Conservation (phyloP, 2,113 vertebrate species). For the Sisor rabdophorus region DNA sequence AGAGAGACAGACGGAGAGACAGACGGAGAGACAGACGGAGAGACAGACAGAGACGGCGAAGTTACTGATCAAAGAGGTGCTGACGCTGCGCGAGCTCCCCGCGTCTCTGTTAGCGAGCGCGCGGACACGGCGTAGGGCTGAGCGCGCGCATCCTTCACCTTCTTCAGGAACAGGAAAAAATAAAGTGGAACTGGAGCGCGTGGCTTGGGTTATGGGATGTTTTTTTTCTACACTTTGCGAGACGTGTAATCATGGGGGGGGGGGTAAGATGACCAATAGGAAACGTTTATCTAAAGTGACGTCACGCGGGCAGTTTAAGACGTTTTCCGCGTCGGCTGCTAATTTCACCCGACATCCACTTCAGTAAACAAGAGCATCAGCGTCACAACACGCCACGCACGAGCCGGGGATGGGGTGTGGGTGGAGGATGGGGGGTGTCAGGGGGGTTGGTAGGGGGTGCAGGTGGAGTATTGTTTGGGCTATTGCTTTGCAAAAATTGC, state of each 20-base stretch:
- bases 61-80: not conserved
- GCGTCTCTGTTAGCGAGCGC: slow-evolving; percentile 24
- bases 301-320: slow-evolving; percentile 84
- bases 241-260: slow-evolving; percentile 73
- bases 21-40: no score
- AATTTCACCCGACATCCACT: slow-evolving; percentile 89
- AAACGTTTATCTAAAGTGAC: slow-evolving; percentile 87
- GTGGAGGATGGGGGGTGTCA: no score
- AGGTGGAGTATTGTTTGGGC: no score
- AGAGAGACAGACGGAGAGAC: no score
- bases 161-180: not conserved
- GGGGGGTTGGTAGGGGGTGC: no score
- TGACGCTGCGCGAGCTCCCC: slow-evolving; percentile 18
- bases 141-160: slow-evolving; percentile 62
- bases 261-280: slow-evolving; percentile 89
- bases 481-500: no score
- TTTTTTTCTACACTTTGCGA: slow-evolving; percentile 75
- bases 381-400: no score
- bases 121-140: slow-evolving; percentile 63
- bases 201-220: not conserved
- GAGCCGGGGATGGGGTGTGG: no score
- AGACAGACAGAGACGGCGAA: not conserved
- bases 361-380: slow-evolving; percentile 78
- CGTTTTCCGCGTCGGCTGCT: slow-evolving; percentile 84
- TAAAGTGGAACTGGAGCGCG: slow-evolving; percentile 28